Conservation (phyloP, 2,888 invertebrate genomes). For the Tillus elongatus region DNA sequence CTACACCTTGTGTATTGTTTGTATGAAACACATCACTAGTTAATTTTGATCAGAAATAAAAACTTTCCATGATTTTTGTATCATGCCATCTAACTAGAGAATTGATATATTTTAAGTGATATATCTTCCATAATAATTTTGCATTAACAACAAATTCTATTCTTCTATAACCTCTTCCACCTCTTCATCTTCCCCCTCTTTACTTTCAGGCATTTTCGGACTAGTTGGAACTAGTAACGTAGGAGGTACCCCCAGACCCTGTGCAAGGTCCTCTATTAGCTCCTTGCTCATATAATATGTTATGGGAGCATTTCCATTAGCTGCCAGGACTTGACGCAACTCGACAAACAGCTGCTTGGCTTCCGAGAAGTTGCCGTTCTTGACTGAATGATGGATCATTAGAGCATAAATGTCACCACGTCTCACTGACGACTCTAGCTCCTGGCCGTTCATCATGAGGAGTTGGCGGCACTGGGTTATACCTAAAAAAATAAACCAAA, state of each 20-base stretch:
- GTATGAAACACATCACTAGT: too few relatives aligned
- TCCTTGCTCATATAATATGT: slow-evolving; percentile 41
- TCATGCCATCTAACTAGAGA: too few relatives aligned
- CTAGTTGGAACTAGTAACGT: slow-evolving; percentile 29
- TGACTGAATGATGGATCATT: slow-evolving; percentile 39
- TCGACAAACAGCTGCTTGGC: slow-evolving; percentile 37
- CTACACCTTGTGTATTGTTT: too few relatives aligned
- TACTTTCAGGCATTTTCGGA: too few relatives aligned
- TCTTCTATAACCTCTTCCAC: slow-evolving; percentile 31
- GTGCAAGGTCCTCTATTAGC: slow-evolving; percentile 35
- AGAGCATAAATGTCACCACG: slow-evolving; percentile 41
- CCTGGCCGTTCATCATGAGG: slow-evolving; percentile 32
- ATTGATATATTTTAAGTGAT: too few relatives aligned
- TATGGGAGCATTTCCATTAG: slow-evolving; percentile 30
- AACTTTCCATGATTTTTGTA: too few relatives aligned
- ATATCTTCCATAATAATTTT: too few relatives aligned
- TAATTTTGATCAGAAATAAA: too few relatives aligned
- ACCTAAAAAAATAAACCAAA: slow-evolving; percentile 26
- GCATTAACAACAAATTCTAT: too few relatives aligned
- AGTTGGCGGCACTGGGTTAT: slow-evolving; percentile 38
- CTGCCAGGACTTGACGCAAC: slow-evolving; percentile 33
- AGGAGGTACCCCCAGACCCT: slow-evolving; percentile 35
- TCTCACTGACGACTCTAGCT: slow-evolving; percentile 37
- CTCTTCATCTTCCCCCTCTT: slow-evolving; percentile 29
- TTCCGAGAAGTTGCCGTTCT: slow-evolving; percentile 33